phyloP scores from a whole-genome alignment of 2,888 invertebrate genomes.

The Leucozona laternaria region DNA sequence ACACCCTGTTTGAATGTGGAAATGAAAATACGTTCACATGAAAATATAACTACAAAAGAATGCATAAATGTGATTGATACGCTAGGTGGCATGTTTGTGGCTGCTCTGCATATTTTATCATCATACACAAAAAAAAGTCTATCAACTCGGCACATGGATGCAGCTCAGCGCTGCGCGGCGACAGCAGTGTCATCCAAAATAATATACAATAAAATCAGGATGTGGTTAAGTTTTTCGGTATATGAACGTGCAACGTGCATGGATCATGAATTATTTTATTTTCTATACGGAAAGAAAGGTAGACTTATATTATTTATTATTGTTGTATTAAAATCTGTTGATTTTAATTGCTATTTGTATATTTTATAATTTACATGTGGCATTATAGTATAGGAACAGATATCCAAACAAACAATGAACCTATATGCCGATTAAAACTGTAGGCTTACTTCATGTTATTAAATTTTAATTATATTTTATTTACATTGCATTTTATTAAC shows the following conservation, averaged over 20 bases:
- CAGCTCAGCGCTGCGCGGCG: not conserved
- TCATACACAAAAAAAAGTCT: not conserved
- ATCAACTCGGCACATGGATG: slow-evolving; percentile 7
- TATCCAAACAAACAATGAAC: no score
- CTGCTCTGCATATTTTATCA: slow-evolving; percentile 22
- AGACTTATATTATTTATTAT: not conserved
- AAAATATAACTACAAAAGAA: slow-evolving; percentile 16
- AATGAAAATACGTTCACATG: slow-evolving; percentile 27
- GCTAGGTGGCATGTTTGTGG: slow-evolving; percentile 36
- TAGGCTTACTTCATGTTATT: no score
- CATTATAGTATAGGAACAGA: no score
- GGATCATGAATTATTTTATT: not conserved
- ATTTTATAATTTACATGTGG: not conserved
- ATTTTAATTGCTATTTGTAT: slow-evolving; percentile 9
- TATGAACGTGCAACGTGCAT: not conserved
- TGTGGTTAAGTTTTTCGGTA: slow-evolving; percentile 33
- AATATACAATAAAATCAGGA: slow-evolving; percentile 23
- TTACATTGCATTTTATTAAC: no score
- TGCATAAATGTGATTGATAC: slow-evolving; percentile 51
- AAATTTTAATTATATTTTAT: no score
- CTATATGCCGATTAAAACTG: no score
- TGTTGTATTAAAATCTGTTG: slow-evolving; percentile 12
- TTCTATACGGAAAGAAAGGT: not conserved
- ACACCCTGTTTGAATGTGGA: not conserved
- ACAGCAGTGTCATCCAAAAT: not conserved